A percentile compares a stretch with the other conserved stretches of the same genome.
Conservation (phyloP, 2,797 vertebrate genomes). For the Melanotaenia parkinsoni region DNA sequence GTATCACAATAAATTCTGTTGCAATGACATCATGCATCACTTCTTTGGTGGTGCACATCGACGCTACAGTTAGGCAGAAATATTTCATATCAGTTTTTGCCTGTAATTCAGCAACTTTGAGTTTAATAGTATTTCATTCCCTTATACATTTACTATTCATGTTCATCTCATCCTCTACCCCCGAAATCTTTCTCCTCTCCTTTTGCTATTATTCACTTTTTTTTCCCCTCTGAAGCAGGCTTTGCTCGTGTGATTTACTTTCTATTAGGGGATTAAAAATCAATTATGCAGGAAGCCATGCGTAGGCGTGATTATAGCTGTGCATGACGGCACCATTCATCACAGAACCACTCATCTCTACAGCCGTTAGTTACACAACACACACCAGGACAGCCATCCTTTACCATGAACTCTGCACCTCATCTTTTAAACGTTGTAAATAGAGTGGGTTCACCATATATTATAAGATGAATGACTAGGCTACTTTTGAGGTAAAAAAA, state of each 20-base stretch:
- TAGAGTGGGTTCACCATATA: slow-evolving; percentile 42
- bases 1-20: slow-evolving; percentile 32
- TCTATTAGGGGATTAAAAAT: slow-evolving; percentile 90
- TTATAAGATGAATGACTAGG: slow-evolving; percentile 53
- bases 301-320: slow-evolving; percentile 85
- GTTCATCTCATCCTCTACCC: slow-evolving; percentile 47
- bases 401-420: slow-evolving; percentile 75
- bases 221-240: slow-evolving; percentile 67
- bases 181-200: slow-evolving; percentile 25
- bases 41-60: slow-evolving; percentile 9
- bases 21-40: slow-evolving; percentile 22
- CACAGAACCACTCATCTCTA: slow-evolving; percentile 82
- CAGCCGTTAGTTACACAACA: slow-evolving; percentile 79
- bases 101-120: slow-evolving; percentile 35
- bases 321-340: slow-evolving; percentile 84
- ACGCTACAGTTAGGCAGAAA: background rate
- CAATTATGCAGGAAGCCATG: slow-evolving; percentile 88
- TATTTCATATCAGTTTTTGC: slow-evolving; percentile 20
- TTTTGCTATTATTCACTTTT: slow-evolving; percentile 57
- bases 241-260: slow-evolving; percentile 86
- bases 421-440: slow-evolving; percentile 66
- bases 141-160: slow-evolving; percentile 49
- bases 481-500: slow-evolving; percentile 34
- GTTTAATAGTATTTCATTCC: slow-evolving; percentile 50
- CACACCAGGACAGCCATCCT: slow-evolving; percentile 70